Evolutionary conservation across 2,113 vertebrate species (phyloP).

Genomic region (Promerops cafer): DNA sequence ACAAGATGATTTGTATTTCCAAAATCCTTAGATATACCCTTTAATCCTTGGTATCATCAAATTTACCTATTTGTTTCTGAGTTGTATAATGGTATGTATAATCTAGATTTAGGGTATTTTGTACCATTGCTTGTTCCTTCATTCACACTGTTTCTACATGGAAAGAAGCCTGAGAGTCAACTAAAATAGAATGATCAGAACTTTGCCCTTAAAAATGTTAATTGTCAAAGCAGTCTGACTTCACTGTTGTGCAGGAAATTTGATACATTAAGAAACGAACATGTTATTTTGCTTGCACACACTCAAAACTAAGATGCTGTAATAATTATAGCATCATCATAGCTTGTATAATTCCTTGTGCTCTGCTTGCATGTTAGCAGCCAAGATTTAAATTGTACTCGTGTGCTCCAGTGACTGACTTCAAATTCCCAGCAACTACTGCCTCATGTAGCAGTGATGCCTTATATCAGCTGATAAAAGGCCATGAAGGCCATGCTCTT

Average conservation of each 20-base stretch:
- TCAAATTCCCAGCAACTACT: not conserved
- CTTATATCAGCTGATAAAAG: not conserved
- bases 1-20: not conserved
- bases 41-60: not conserved
- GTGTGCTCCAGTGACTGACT: not conserved
- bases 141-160: not conserved
- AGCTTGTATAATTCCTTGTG: not conserved
- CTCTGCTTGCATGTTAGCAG: not conserved
- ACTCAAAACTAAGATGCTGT: not conserved
- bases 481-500: not conserved
- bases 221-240: not conserved
- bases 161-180: not conserved
- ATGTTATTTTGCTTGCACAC: not conserved
- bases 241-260: not conserved
- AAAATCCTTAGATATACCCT: not conserved
- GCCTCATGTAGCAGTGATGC: not conserved
- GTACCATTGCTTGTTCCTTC: not conserved
- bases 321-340: not conserved
- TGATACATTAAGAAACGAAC: not conserved
- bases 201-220: not conserved
- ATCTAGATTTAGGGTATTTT: not conserved
- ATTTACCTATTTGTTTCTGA: not conserved
- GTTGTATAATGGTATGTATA: not conserved
- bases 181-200: not conserved
- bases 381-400: not conserved